Percentiles rank a stretch among this genome's conserved stretches.
These are phyloP conservation scores for Phorcus lineatus DNA, from an alignment of 2,888 invertebrate genomes.

Conservation along the genomic window DNA sequence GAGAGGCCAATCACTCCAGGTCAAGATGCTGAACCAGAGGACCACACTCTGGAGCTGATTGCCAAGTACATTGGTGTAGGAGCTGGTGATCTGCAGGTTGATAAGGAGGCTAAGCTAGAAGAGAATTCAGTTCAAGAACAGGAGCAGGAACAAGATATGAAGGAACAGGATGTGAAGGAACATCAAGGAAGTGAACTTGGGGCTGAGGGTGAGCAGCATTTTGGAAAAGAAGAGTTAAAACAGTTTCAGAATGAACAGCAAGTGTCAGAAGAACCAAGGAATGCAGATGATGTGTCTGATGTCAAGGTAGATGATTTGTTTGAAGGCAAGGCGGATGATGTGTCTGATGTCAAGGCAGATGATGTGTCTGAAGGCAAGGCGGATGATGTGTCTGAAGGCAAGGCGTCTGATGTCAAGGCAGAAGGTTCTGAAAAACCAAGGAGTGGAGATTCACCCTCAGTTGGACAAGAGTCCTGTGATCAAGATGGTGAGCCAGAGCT, in stretches of 20 bases:
- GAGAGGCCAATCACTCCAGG: constrained; percentile 19
- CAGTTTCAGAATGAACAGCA: not conserved
- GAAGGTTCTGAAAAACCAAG: no score
- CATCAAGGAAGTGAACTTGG: not conserved
- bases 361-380: no score
- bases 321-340: not conserved
- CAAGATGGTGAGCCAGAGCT: not conserved
- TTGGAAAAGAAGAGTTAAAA: not conserved
- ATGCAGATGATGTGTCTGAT: not conserved
- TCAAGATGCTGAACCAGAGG: not conserved
- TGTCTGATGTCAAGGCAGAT: no score
- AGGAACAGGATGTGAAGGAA: no score
- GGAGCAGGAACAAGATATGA: not conserved
- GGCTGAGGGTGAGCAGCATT: not conserved
- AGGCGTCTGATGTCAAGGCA: no score
- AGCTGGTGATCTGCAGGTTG: not conserved
- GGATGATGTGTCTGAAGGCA: no score
- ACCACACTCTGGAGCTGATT: not conserved
- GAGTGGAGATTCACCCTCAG: not conserved
- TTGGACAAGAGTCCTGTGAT: not conserved
- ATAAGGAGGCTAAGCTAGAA: not conserved
- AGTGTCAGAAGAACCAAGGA: not conserved
- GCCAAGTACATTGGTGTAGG: not conserved
- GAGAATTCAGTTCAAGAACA: no score
- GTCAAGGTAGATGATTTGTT: no score